phyloP scores from a whole-genome alignment of 2,113 vertebrate species.

The Phalacrocorax carbo region DNA sequence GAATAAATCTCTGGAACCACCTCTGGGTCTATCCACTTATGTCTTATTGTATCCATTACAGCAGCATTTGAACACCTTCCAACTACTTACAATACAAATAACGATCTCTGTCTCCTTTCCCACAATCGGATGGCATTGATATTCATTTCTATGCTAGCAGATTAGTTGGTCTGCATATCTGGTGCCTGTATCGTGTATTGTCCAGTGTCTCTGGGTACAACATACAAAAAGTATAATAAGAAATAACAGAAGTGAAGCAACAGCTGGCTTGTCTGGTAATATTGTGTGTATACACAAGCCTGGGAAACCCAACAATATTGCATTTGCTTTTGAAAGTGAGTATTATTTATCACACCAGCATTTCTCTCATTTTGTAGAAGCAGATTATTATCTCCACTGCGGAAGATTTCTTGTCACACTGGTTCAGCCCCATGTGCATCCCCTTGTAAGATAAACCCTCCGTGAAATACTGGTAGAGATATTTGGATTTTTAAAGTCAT shows the following conservation, averaged over 20 bases:
- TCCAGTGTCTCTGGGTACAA: not conserved
- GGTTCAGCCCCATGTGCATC: not conserved
- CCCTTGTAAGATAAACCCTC: slow-evolving; percentile 5
- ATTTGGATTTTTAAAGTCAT: slow-evolving; percentile 27
- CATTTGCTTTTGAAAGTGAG: not conserved
- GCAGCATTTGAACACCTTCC: slow-evolving; percentile 14
- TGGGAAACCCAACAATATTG: not conserved
- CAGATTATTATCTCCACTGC: not conserved
- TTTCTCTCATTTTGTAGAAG: slow-evolving; percentile 17
- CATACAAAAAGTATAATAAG: not conserved
- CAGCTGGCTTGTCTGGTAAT: not conserved
- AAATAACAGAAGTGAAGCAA: not conserved
- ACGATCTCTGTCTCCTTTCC: not conserved
- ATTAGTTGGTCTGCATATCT: not conserved
- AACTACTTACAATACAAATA: not conserved
- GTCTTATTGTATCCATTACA: not conserved
- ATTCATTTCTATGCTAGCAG: not conserved
- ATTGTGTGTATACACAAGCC: not conserved
- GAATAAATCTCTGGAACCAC: slow-evolving; percentile 5
- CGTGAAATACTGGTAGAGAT: not conserved
- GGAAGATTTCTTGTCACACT: not conserved
- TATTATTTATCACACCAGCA: not conserved
- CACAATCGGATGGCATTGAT: not conserved
- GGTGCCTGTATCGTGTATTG: not conserved
- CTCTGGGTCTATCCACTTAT: not conserved